These are phyloP conservation scores for Patiria pectinifera DNA, from an alignment of 53 echinoderm and acorn worm species.

Conservation along the genomic window DNA sequence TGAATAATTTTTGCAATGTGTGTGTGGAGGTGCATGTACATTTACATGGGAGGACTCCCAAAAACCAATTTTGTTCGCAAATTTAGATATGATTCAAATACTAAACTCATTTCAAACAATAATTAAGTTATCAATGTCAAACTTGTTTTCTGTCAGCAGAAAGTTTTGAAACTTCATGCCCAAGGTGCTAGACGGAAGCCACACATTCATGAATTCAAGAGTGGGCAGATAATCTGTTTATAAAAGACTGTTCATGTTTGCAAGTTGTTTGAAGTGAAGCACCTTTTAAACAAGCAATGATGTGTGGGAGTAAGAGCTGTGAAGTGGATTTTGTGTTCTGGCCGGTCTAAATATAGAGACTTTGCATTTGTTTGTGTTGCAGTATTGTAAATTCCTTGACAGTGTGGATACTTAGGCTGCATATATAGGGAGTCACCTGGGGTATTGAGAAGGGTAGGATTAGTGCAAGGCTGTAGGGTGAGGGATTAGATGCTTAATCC, in stretches of 20 bases:
- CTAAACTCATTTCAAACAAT: not conserved
- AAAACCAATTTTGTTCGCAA: too few relatives aligned
- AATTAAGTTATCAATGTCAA: not conserved
- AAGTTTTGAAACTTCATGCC: not conserved
- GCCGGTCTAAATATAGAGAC: slow-evolving; percentile 3
- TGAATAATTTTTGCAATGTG: not conserved
- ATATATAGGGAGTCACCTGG: not conserved
- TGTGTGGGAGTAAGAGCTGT: slow-evolving; percentile 10
- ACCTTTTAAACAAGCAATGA: not conserved
- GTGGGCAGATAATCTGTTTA: not conserved
- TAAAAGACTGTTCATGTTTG: not conserved
- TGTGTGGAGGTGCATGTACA: too few relatives aligned
- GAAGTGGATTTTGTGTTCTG: not conserved
- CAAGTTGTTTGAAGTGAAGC: not conserved
- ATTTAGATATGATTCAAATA: not conserved
- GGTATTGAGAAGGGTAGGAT: not conserved
- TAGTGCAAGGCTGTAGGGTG: not conserved
- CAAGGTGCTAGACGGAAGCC: not conserved
- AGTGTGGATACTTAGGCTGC: not conserved
- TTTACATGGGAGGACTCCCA: too few relatives aligned
- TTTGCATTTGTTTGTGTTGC: not conserved
- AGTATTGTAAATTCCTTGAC: not conserved
- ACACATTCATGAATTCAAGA: not conserved
- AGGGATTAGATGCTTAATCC: not conserved
- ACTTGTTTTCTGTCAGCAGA: not conserved